Evolutionary conservation across 2,888 invertebrate genomes (phyloP).

Genomic region (Eutolmus rufibarbis): DNA sequence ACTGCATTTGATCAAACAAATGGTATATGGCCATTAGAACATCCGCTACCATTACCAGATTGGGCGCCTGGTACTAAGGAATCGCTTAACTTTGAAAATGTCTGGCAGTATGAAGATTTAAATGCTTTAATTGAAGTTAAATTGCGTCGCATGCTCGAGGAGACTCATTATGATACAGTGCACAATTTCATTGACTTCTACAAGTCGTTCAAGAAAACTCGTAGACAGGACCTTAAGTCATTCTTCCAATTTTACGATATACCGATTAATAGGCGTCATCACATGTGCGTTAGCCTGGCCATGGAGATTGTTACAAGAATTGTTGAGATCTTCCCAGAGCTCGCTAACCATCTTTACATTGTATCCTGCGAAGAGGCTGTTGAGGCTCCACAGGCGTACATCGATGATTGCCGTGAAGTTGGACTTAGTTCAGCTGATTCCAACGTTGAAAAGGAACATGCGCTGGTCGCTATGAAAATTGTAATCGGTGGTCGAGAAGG

Average conservation of each 20-base stretch:
- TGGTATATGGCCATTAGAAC: conserved; percentile 72
- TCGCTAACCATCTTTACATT: conserved; percentile 73
- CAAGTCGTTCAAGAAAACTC: conserved; percentile 71
- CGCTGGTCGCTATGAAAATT: conserved; percentile 79
- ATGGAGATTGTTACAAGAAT: conserved; percentile 78
- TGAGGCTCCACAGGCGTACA: conserved; percentile 68
- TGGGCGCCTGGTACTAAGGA: conserved; percentile 68
- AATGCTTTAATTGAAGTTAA: conserved; percentile 80
- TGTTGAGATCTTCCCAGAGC: conserved; percentile 72
- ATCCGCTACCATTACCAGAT: conserved; percentile 78
- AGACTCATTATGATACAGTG: conserved; percentile 89
- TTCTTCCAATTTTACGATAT: conserved; percentile 82
- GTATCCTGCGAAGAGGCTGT: conserved; percentile 90
- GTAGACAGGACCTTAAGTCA: conserved; percentile 71
- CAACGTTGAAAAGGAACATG: conserved; percentile 84
- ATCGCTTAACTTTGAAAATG: conserved; percentile 61
- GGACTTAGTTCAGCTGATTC: conserved; percentile 62
- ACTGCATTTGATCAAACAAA: conserved; percentile 63
- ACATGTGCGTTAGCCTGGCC: conserved; percentile 89
- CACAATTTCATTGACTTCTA: conserved; percentile 79
- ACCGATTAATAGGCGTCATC: conserved; percentile 77
- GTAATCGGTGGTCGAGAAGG: conserved; percentile 77
- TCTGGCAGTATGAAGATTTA: conserved; percentile 77
- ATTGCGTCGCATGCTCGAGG: conserved; percentile 80
- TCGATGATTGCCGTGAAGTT: conserved; percentile 65